phyloP scores from a whole-genome alignment of 2,888 invertebrate genomes.

The Spodoptera picta region DNA sequence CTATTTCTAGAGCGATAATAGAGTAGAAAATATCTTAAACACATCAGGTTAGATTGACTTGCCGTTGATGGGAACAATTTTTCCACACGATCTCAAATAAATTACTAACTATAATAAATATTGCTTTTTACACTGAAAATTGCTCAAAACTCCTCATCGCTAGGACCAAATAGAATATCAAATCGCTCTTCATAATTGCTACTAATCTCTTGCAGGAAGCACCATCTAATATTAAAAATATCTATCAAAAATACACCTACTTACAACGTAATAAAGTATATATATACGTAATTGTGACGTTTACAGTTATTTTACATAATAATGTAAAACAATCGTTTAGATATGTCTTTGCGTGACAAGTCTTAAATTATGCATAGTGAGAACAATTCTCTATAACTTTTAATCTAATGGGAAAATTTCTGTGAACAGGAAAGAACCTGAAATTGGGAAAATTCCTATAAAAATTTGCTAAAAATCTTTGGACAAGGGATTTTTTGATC shows the following conservation, averaged over 20 bases:
- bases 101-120: slow-evolving; percentile 43
- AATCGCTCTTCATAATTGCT: slow-evolving; percentile 29
- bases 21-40: no score
- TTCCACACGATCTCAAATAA: slow-evolving; percentile 19
- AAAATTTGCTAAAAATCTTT: slow-evolving; percentile 49
- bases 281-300: slow-evolving; percentile 56
- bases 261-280: slow-evolving; percentile 31
- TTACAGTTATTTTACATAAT: slow-evolving; percentile 46
- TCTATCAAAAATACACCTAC: slow-evolving; percentile 54
- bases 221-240: slow-evolving; percentile 59
- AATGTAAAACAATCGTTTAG: slow-evolving; percentile 42
- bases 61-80: no score
- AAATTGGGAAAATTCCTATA: slow-evolving; percentile 36
- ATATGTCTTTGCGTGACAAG: slow-evolving; percentile 58
- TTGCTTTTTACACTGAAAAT: slow-evolving; percentile 17
- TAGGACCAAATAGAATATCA: slow-evolving; percentile 26
- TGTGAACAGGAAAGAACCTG: slow-evolving; percentile 12
- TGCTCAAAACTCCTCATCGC: slow-evolving; percentile 15
- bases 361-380: slow-evolving; percentile 56
- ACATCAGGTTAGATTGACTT: no score
- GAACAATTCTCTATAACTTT: slow-evolving; percentile 29
- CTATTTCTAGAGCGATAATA: no score
- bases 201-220: slow-evolving; percentile 65
- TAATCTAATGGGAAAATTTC: slow-evolving; percentile 12
- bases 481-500: slow-evolving; percentile 36